Evolutionary conservation across 2,113 vertebrate species (phyloP).

Genomic region (Serilophus lunatus): DNA sequence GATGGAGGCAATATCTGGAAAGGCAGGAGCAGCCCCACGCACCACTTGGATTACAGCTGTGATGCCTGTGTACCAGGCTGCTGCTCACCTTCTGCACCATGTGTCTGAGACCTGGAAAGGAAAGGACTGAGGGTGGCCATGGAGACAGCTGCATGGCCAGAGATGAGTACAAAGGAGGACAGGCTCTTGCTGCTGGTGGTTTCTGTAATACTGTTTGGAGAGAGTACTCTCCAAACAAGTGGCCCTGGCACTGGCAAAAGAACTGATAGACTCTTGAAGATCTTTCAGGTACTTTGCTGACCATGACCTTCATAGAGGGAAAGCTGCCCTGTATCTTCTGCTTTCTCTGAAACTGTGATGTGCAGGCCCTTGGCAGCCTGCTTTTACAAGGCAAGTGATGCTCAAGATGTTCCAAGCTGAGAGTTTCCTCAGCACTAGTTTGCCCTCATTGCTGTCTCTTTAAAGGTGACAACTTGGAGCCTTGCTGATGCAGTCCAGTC

Average conservation of each 20-base stretch:
- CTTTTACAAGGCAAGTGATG: neutral
- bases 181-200: neutral
- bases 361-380: neutral
- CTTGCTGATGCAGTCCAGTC: neutral
- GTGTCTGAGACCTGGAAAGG: neutral
- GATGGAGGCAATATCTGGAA: neutral
- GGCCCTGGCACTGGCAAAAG: neutral
- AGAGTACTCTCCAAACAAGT: neutral
- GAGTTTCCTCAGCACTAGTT: neutral
- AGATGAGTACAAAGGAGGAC: neutral
- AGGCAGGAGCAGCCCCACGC: neutral
- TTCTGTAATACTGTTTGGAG: neutral
- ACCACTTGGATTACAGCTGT: neutral
- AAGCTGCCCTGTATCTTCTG: neutral
- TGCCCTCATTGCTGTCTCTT: neutral
- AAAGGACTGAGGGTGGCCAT: neutral
- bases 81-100: fast-evolving
- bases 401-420: neutral
- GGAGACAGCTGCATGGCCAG: fast-evolving
- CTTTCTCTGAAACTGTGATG: neutral
- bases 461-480: neutral
- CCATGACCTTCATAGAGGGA: neutral
- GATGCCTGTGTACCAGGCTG: fast-evolving
- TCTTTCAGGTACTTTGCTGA: neutral
- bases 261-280: neutral